Percentiles rank a stretch among this genome's conserved stretches.
Evolutionary conservation across 2,797 vertebrate genomes (phyloP).

Genomic region (Eulemur albifrons): DNA sequence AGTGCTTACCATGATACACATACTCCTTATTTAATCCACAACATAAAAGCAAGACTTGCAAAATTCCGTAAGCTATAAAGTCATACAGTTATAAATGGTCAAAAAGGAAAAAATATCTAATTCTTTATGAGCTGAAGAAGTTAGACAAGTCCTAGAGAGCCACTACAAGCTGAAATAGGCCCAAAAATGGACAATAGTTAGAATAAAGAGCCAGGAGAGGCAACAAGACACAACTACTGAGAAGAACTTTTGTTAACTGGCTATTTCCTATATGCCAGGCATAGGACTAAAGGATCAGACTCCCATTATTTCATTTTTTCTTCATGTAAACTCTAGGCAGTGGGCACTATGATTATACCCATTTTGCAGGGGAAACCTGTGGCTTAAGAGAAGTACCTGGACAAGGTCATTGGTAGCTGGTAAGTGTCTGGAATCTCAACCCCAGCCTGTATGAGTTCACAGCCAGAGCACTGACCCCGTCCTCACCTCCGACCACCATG

Average conservation of each 20-base stretch:
- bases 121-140: background rate
- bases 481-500: background rate
- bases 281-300: background rate
- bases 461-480: fast-evolving
- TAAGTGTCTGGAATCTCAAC: background rate
- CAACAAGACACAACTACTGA: background rate
- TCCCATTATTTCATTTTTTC: background rate
- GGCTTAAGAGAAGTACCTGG: background rate
- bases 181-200: background rate
- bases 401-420: background rate
- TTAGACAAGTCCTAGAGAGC: background rate
- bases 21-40: background rate
- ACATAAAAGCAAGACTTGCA: background rate
- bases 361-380: background rate
- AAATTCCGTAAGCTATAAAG: background rate
- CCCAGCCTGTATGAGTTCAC: fast-evolving
- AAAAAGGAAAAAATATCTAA: background rate
- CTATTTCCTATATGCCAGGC: background rate
- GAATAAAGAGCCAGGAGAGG: background rate
- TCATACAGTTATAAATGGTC: background rate
- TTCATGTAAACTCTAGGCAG: background rate
- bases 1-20: background rate
- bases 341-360: fast-evolving
- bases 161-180: background rate
- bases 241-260: background rate